Base-by-base conservation (phyloP, 1,140 invertebrate species). In the Drosophila albomicans region DNA sequence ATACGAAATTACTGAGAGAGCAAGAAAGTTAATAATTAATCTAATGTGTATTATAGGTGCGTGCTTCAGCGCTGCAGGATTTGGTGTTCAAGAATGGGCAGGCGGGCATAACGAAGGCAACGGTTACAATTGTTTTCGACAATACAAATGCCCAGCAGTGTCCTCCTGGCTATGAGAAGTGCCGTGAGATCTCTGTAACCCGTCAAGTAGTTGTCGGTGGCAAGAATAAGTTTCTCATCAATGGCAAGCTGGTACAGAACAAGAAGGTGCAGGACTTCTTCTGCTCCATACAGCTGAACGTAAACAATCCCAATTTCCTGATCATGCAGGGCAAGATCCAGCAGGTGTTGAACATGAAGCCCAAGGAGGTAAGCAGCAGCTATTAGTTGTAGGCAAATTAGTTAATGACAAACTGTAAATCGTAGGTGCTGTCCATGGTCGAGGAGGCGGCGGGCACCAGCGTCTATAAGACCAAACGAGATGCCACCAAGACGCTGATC, bases 291-390 rank as follows among this genome's bases (percentile, higher is more conserved):
- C 98, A 99, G 89, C 93, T 99, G 1, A 99, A 99, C 93, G 98
- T 99, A 0, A 99, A 99, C 93, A 99, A 99, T 94, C 99, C 99
- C 3, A 99, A 99, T 93, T 99, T 99, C 93, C 95, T 99, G 3
- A 99, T 99, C 80, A 99, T 99, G 99, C 99, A 99, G 94, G 99
- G 99, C 6, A 95, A 98, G 84, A 99, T 99, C 61, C 99, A 99
- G 0, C 99, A 99, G 95, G 99, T 99, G 1, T 94, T 99, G 2
- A 99, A 99, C 92, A 99, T 99, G 99, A 99, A 99, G 91, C 98
- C 99, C 11, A 95, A 95, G 67, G 99, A 99, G 94, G 97, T 98
- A 93, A 82, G 72, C 64, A 62, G 41, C 41, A 46, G 15, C 1
- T 10, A 10, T 5, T 6, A 20, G 4, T 11, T 16, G 15, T 35